These are phyloP conservation scores for Caenorhabditis sinica DNA, from an alignment of 2,888 invertebrate genomes.

Conservation along the genomic window DNA sequence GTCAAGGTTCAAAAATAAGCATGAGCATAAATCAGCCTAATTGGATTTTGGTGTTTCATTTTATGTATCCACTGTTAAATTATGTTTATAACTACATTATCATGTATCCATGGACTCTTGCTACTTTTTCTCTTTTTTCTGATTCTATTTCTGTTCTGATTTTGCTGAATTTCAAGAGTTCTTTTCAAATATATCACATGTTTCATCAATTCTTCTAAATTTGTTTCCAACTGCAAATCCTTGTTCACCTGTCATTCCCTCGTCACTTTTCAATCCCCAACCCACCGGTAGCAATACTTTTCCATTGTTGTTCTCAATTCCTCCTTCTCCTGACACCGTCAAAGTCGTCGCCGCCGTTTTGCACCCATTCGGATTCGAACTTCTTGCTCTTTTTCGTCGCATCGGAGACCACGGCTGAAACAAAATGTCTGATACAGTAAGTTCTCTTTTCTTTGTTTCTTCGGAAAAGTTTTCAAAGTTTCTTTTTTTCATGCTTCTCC, in stretches of 20 bases:
- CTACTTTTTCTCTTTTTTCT: conserved; percentile 13
- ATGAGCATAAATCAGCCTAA: neutral
- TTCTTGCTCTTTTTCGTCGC: conserved; percentile 62
- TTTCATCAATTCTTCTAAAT: conserved; percentile 15
- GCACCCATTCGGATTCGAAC: conserved; percentile 57
- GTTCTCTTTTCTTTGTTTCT: conserved; percentile 17
- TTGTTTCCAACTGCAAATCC: conserved; percentile 3
- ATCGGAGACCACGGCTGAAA: conserved; percentile 70
- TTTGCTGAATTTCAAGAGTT: conserved; percentile 22
- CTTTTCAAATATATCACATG: conserved; percentile 37
- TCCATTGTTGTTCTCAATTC: conserved; percentile 44
- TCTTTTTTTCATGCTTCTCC: conserved; percentile 28
- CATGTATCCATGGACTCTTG: neutral
- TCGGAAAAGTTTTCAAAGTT: neutral
- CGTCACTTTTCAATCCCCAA: conserved; percentile 33
- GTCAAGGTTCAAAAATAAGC: conserved; percentile 22
- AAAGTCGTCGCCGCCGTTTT: conserved; percentile 5
- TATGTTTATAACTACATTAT: neutral
- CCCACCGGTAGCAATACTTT: conserved; percentile 49
- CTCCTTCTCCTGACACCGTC: neutral
- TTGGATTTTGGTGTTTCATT: neutral
- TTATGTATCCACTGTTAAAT: neutral
- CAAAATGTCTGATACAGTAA: conserved; percentile 23
- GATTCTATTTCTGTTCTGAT: conserved; percentile 39
- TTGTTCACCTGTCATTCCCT: conserved; percentile 36